Conservation (phyloP, 2,888 invertebrate genomes). For the Parascotia fuliginaria region DNA sequence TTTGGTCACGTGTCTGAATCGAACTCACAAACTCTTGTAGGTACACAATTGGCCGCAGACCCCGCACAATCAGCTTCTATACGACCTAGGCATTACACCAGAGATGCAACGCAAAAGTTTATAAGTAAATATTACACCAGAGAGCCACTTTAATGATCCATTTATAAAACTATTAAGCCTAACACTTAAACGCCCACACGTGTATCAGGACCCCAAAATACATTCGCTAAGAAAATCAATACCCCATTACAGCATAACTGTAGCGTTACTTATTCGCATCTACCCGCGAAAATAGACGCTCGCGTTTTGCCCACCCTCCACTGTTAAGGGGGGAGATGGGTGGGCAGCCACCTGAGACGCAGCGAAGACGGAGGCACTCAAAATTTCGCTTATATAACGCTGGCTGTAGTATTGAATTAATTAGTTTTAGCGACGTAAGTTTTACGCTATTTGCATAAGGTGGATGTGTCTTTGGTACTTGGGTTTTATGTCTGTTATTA, state of each 20-base stretch:
- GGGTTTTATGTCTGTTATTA: slow-evolving; percentile 12
- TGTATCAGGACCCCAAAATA: slow-evolving; percentile 6
- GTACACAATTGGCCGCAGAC: too few relatives aligned
- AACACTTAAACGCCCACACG: not conserved
- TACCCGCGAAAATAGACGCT: slow-evolving; percentile 62
- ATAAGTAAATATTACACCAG: too few relatives aligned
- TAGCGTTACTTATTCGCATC: slow-evolving; percentile 58
- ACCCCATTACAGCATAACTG: slow-evolving; percentile 40
- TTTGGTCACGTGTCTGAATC: too few relatives aligned
- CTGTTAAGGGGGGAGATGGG: slow-evolving; percentile 12
- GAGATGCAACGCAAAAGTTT: too few relatives aligned
- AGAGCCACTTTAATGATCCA: too few relatives aligned
- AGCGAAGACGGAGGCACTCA: slow-evolving; percentile 66
- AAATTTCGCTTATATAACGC: slow-evolving; percentile 66
- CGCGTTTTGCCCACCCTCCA: slow-evolving; percentile 40
- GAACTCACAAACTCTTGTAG: too few relatives aligned
- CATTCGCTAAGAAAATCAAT: slow-evolving; percentile 48
- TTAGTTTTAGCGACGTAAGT: slow-evolving; percentile 56
- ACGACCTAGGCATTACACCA: too few relatives aligned
- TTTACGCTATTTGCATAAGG: slow-evolving; percentile 53
- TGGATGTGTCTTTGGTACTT: slow-evolving; percentile 30
- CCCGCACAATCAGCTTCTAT: too few relatives aligned
- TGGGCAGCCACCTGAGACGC: slow-evolving; percentile 64
- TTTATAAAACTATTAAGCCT: too few relatives aligned
- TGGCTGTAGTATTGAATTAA: slow-evolving; percentile 55